Conservation (phyloP, 2,797 vertebrate species). For the Smutsia temminckii region DNA sequence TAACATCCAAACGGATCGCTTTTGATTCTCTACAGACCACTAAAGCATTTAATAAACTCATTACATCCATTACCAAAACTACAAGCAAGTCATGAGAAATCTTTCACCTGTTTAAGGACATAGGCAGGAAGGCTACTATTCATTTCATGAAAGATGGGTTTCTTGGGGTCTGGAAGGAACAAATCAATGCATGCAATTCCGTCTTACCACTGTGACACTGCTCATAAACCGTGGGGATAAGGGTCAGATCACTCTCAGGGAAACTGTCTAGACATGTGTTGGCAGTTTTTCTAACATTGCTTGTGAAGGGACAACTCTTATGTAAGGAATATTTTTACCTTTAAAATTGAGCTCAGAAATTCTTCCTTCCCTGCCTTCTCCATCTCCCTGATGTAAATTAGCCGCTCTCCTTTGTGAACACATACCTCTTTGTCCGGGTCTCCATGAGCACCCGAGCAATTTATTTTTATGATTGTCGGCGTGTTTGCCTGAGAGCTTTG, state of each 20-base stretch:
- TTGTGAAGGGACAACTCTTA: background rate
- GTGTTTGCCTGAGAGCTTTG: background rate
- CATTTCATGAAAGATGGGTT: background rate
- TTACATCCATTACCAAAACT: background rate
- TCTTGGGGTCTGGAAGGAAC: background rate
- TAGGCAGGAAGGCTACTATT: background rate
- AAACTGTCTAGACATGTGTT: background rate
- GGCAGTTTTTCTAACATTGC: background rate
- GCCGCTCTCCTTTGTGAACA: background rate
- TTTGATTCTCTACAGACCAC: background rate
- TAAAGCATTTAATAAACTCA: conserved; percentile 7
- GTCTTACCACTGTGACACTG: conserved; percentile 40
- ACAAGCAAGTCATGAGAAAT: background rate
- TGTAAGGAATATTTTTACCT: background rate
- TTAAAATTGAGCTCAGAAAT: background rate
- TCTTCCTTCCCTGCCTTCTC: background rate
- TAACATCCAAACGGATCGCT: background rate
- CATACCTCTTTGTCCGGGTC: background rate
- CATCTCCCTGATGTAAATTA: background rate
- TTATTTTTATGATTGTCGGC: background rate
- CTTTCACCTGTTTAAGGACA: background rate
- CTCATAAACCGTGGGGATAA: background rate
- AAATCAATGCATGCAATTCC: background rate
- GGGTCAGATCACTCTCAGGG: background rate
- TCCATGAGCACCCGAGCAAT: background rate